phyloP scores from a whole-genome alignment of 1,140 invertebrate genomes.

The Antheraea mylitta region DNA sequence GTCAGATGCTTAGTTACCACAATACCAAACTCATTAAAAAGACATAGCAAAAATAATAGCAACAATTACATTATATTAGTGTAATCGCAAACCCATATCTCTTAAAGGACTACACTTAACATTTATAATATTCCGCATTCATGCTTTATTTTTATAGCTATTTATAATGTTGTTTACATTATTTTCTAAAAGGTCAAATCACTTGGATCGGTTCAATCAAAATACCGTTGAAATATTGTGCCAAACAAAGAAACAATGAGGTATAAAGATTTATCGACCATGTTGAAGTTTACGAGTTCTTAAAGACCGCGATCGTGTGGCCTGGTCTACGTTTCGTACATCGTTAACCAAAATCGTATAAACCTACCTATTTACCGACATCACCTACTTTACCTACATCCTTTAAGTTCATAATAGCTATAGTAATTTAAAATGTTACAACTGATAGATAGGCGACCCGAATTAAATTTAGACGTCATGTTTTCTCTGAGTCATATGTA shows the following conservation, averaged over 20 bases:
- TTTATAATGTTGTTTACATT: background rate
- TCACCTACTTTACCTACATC: background rate
- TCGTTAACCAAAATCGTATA: background rate
- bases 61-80: no score
- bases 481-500: no score
- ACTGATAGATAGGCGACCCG: background rate
- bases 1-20: no score
- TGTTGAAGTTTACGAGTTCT: slow-evolving; percentile 31
- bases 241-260: slow-evolving; percentile 41
- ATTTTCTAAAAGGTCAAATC: slow-evolving; percentile 14
- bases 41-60: no score
- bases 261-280: slow-evolving; percentile 40
- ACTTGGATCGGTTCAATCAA: slow-evolving; percentile 23
- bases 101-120: no score
- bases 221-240: slow-evolving; percentile 27
- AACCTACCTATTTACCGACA: no score
- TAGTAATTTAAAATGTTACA: background rate
- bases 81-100: no score
- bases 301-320: slow-evolving; percentile 21
- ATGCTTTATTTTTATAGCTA: no score
- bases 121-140: background rate
- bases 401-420: background rate
- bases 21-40: no score
- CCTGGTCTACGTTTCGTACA: background rate
- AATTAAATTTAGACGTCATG: background rate